These are phyloP conservation scores for Callimorpha dominula DNA, from an alignment of 2,888 invertebrate genomes.

Conservation along the genomic window DNA sequence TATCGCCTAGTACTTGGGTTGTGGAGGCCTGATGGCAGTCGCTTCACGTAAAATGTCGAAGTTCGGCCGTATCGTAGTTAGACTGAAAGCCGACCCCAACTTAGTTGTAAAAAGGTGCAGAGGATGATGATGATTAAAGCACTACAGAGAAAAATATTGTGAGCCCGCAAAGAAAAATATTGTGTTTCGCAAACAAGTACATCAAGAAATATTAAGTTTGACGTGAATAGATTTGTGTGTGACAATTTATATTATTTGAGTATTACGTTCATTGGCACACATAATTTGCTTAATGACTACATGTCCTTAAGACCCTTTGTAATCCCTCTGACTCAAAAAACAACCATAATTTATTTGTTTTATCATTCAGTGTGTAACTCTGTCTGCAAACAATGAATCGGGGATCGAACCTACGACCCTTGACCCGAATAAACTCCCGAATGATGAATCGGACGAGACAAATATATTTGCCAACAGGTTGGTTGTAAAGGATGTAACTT, in stretches of 20 bases:
- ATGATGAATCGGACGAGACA: constrained; percentile 49
- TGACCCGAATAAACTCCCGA: constrained; percentile 62
- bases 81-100: no score
- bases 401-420: constrained; percentile 34
- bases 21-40: no score
- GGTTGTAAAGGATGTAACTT: constrained; percentile 57
- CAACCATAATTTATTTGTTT: constrained; percentile 41
- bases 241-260: no score
- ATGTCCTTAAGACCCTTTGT: constrained; percentile 23
- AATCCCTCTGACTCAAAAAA: constrained; percentile 37
- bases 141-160: no score
- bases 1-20: no score
- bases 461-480: constrained; percentile 59
- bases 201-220: not conserved
- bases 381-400: constrained; percentile 37
- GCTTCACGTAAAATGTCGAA: no score
- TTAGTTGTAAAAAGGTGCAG: no score
- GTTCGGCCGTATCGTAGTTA: no score
- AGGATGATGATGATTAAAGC: no score
- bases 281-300: not conserved
- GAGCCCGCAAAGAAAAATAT: no score
- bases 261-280: no score
- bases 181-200: not conserved
- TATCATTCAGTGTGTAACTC: constrained; percentile 30
- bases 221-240: no score